A percentile compares a stretch with the other conserved stretches of the same genome.
phyloP scores from a whole-genome alignment of 2,113 vertebrate genomes.

The Numida meleagris region DNA sequence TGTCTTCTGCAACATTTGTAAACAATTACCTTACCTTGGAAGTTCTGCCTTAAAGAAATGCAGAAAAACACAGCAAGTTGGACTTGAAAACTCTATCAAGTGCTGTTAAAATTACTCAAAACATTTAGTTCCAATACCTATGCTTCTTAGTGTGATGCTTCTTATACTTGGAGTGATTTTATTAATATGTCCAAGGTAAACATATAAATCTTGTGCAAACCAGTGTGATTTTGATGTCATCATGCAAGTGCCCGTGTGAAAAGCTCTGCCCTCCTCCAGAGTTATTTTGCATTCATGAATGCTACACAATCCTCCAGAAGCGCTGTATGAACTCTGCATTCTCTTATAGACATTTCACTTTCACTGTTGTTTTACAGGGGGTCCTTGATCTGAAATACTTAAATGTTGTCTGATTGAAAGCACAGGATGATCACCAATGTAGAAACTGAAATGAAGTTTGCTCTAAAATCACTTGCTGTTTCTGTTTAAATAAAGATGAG shows the following conservation, averaged over 20 bases:
- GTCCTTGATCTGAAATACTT: background rate
- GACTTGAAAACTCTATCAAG: background rate
- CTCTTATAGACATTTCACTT: background rate
- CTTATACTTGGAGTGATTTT: background rate
- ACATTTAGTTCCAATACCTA: background rate
- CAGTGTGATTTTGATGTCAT: background rate
- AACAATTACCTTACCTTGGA: background rate
- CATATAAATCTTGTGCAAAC: background rate
- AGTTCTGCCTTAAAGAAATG: background rate
- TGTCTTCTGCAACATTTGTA: conserved; percentile 20
- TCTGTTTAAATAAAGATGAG: background rate
- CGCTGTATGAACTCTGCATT: background rate
- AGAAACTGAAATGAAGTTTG: background rate
- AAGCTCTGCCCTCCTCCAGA: background rate
- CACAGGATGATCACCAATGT: background rate
- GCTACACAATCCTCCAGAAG: background rate
- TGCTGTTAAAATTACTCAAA: background rate
- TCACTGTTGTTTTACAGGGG: background rate
- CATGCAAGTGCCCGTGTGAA: background rate
- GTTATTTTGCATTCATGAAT: background rate
- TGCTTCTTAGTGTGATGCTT: background rate
- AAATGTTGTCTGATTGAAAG: background rate
- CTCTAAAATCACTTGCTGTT: background rate
- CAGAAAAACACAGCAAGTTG: background rate
- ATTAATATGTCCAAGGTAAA: background rate